Evolutionary conservation across 2,113 vertebrate genomes (phyloP), one percentile per base, ranked within the genome.

Genomic region (Sinocyclocheilus rhinocerous): DNA sequence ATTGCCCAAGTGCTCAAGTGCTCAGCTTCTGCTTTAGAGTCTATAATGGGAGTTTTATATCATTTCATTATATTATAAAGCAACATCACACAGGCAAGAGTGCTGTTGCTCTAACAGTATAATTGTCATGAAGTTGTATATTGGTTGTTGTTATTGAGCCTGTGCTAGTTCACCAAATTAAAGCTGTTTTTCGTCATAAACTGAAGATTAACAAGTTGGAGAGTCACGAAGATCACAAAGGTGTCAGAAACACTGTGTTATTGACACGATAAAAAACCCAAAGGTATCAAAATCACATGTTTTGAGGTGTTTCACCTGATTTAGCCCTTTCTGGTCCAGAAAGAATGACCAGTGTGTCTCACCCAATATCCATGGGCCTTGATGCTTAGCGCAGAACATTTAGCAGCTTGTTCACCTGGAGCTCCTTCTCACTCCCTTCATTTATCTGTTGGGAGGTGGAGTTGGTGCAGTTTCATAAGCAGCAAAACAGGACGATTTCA

Each of bases 391-490:
- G 26, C 45, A 69, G 80, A 52, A 50, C 81, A 73, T 84, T 84
- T 84, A 84, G 18, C 81, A 73, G 65, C 67, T 20, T 57, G 48
- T 73, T 59, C 20, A 84, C 81, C 65, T 55, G 65, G 11, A 69
- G 42, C 42, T 39, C 48, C 69, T 39, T 83, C 63, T 50, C 59
- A 24, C 24, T 67, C 61, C 8, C 45, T 33, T 76, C 39, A 33
- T 50, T 55, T 11, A 42, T 78, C 72, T 72, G 45, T 3, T 45
- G 83, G 57, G 82, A 76, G 67, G 76, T 55, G 45, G 29, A 65
- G 83, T 48, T 80, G 76, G 80, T 86, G 83, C 55, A 75, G 73
- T 72, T 88, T 73, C 36, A 69, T 76, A 65, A 83, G 80, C 63
- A 65, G 70, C 48, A 84, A 88, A 50, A 72, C 69, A 76, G 61